These are phyloP conservation scores for Notothenia coriiceps DNA, from an alignment of 2,113 vertebrate species.

Conservation along the genomic window DNA sequence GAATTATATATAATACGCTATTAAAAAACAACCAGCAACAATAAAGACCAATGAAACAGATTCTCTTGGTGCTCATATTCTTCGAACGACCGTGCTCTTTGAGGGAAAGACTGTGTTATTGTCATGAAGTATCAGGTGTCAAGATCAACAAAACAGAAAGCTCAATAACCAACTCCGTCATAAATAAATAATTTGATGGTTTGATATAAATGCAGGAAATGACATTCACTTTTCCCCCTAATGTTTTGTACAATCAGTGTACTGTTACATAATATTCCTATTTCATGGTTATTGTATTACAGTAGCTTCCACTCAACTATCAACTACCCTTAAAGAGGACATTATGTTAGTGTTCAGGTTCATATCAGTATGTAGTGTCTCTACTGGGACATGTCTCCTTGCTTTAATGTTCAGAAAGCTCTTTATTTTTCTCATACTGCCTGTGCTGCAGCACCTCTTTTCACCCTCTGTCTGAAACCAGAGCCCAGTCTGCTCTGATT, in stretches of 20 bases:
- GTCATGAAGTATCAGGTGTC: not conserved
- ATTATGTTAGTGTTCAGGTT: not conserved
- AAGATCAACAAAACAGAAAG: not conserved
- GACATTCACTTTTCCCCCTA: not conserved
- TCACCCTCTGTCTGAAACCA: too few species aligned
- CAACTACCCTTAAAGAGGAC: not conserved
- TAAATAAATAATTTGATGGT: not conserved
- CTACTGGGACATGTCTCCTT: too few species aligned
- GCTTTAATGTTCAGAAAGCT: too few species aligned
- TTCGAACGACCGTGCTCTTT: not conserved
- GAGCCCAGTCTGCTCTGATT: too few species aligned
- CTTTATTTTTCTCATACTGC: too few species aligned
- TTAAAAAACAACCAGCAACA: too few species aligned
- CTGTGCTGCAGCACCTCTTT: too few species aligned
- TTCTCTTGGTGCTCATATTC: not conserved
- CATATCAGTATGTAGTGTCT: too few species aligned
- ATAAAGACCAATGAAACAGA: too few species aligned
- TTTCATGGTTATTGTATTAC: not conserved
- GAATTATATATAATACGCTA: too few species aligned
- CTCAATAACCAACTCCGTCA: not conserved
- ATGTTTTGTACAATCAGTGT: not conserved
- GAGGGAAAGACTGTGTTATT: not conserved
- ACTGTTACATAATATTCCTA: not conserved
- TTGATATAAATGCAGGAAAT: not conserved
- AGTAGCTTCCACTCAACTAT: not conserved